Base-by-base conservation (phyloP, 2,113 vertebrate genomes). In the Barbus barbus region DNA sequence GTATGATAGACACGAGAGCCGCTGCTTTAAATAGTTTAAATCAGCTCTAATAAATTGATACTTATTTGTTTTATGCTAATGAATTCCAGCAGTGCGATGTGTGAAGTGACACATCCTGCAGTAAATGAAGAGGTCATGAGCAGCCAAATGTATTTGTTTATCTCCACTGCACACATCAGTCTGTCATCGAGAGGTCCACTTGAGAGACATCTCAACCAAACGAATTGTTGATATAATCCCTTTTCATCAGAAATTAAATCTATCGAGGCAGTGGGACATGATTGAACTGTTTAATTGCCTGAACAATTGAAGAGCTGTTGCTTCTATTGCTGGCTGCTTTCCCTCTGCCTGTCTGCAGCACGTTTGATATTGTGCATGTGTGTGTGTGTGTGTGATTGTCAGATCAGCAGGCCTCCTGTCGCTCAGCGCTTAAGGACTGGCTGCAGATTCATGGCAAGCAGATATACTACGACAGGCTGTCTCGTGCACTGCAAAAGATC, bases 391-490 rank as follows among this genome's bases (percentile, higher is more conserved):
- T 78, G 44, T 80, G 44, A 83, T 88, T 26, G 72, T 75, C 26
- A 93, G 92, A 89, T 44, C 76, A 77, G 24, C 89, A 88, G 86
- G 56, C 74, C 24, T 46, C 86, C 86, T 95, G 93, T 84, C 83
- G 85, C 65, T 84, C 79, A 1, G 88, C 86, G 11, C 89, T 94
- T 89, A 91, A 81, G 78, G 90, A 86, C 74, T 93, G 93, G 93
- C 87, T 95, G 83, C 84, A 90, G 87, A 83, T 22, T 76, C 76
- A 92, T 11, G 88, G 90, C 1, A 7, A 90, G 82, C 81, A 92
- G 85, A 93, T 83, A 22, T 93, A 92, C 90, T 91, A 91, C 26
- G 92, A 95, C 91, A 92, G 89, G 81, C 92, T 95, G 31, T 88
- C 89, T 46, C 90, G 88, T 0, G 90, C 91, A 88, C 84, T 94